Conservation (phyloP, 2,797 vertebrate species). For the Centroberyx gerrardi region DNA sequence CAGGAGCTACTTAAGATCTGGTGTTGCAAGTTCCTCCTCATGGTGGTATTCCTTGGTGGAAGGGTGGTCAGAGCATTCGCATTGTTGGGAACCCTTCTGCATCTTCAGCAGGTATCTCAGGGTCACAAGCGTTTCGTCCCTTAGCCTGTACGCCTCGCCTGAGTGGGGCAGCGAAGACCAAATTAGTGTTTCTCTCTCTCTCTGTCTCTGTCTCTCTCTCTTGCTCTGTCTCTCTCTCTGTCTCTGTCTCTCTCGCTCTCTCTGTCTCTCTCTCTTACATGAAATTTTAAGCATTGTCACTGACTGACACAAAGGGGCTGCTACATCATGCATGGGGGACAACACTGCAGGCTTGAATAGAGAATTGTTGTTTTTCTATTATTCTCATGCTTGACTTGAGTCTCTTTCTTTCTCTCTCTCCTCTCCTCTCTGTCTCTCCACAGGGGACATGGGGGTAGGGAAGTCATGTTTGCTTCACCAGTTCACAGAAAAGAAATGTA, state of each 20-base stretch:
- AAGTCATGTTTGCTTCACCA: constrained; percentile 99
- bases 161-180: no score
- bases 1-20: no score
- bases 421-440: constrained; percentile 34
- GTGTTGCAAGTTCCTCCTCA: no score
- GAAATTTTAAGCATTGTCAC: constrained; percentile 33
- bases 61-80: no score
- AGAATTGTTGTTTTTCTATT: constrained; percentile 43
- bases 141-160: no score
- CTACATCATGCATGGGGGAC: constrained; percentile 44
- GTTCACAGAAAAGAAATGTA: constrained; percentile 99
- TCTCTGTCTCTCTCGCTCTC: not conserved
- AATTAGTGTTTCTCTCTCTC: no score
- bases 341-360: constrained; percentile 46
- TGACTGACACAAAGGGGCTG: constrained; percentile 5
- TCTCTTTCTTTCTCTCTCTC: constrained; percentile 19
- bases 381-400: constrained; percentile 58
- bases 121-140: no score
- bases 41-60: no score
- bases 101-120: no score
- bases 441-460: constrained; percentile 99
- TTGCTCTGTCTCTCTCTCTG: no score
- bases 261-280: constrained; percentile 8
- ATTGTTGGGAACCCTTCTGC: no score
- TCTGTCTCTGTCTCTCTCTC: no score